phyloP scores from a whole-genome alignment of 2,113 vertebrate species.

The Cephalopholis sonnerati region DNA sequence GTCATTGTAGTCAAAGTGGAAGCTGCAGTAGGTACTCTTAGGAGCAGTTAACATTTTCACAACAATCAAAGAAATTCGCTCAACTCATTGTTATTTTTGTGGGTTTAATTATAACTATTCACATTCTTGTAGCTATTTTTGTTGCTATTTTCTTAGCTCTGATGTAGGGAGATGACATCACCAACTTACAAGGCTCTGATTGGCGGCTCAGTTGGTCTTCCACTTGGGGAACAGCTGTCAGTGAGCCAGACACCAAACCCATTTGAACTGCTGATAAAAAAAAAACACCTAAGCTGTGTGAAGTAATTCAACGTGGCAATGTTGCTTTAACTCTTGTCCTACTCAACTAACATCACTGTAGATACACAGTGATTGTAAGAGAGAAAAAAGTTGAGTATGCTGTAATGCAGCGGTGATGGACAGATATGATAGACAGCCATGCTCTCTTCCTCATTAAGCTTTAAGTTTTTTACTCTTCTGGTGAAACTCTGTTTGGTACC shows the following conservation, averaged over 20 bases:
- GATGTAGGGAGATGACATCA: not conserved
- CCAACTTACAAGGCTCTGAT: not conserved
- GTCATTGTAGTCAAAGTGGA: too few relatives aligned
- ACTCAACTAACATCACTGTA: not conserved
- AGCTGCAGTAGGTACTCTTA: not conserved
- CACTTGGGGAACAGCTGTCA: not conserved
- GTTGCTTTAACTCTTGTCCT: not conserved
- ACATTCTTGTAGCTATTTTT: not conserved
- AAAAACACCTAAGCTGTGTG: too few relatives aligned
- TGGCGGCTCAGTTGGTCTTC: not conserved
- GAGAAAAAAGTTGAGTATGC: conserved; percentile 1
- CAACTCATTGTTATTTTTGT: not conserved
- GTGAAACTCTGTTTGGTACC: conserved; percentile 36
- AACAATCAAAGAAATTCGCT: not conserved
- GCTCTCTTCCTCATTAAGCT: conserved; percentile 33
- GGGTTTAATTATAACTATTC: not conserved
- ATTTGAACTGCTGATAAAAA: too few relatives aligned
- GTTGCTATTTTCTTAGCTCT: not conserved
- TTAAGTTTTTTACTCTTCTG: conserved; percentile 8
- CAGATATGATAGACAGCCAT: conserved; percentile 35
- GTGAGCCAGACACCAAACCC: not conserved
- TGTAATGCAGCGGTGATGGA: conserved; percentile 20
- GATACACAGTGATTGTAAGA: not conserved
- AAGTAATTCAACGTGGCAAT: not conserved
- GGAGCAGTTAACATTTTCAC: not conserved